Percentiles rank a stretch among this genome's conserved stretches.
Evolutionary conservation across 2,113 vertebrate species (phyloP).

Genomic region (Crotalus tigris): DNA sequence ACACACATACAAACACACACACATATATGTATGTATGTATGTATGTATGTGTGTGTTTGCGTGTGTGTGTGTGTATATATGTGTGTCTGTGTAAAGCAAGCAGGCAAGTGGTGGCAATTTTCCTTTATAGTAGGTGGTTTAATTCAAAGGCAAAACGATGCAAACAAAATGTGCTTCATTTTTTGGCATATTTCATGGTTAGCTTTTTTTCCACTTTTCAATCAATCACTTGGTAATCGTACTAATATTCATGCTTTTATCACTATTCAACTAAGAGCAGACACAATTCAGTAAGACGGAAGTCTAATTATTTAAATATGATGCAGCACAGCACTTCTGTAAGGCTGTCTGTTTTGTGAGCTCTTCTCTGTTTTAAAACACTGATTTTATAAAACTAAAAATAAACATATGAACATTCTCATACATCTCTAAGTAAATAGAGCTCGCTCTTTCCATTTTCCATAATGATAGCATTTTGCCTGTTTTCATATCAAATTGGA

Average conservation of each 20-base stretch:
- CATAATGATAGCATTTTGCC: slow-evolving; percentile 48
- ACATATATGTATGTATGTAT: too few relatives aligned
- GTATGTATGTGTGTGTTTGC: too few relatives aligned
- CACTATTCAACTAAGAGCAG: slow-evolving; percentile 64
- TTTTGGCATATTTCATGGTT: slow-evolving; percentile 59
- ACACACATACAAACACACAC: not conserved
- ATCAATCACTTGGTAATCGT: slow-evolving; percentile 72
- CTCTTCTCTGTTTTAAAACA: slow-evolving; percentile 54
- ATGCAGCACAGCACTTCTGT: slow-evolving; percentile 61
- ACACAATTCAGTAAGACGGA: slow-evolving; percentile 67
- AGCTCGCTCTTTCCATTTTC: slow-evolving; percentile 41
- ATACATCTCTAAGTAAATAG: slow-evolving; percentile 55
- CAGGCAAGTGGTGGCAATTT: slow-evolving; percentile 1
- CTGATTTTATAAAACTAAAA: slow-evolving; percentile 53
- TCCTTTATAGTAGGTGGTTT: slow-evolving; percentile 20
- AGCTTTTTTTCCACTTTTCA: slow-evolving; percentile 71
- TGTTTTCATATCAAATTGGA: slow-evolving; percentile 33
- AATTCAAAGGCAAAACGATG: slow-evolving; percentile 34
- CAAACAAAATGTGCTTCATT: slow-evolving; percentile 42
- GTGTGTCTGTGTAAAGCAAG: not conserved
- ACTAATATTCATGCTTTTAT: slow-evolving; percentile 71
- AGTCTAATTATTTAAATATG: slow-evolving; percentile 81
- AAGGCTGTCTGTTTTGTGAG: slow-evolving; percentile 61
- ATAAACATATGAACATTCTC: slow-evolving; percentile 55
- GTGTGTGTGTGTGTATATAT: too few relatives aligned